Conservation (phyloP, 2,113 vertebrate genomes). For the Passer domesticus region DNA sequence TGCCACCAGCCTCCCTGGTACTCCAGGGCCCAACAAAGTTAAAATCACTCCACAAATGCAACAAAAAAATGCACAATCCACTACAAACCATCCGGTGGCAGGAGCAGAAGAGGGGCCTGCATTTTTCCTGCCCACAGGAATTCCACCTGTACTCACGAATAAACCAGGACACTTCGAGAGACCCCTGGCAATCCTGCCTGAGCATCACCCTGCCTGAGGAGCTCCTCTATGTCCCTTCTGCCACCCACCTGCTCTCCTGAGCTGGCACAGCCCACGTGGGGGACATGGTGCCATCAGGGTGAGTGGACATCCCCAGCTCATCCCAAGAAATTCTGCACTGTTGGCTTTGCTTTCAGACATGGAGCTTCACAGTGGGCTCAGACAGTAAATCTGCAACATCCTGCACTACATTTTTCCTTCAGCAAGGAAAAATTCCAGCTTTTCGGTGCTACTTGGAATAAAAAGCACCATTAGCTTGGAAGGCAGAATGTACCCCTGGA, state of each 20-base stretch:
- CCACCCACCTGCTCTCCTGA: not conserved
- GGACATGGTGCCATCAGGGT: accelerated
- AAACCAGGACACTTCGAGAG: accelerated
- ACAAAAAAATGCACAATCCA: not conserved
- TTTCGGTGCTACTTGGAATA: not conserved
- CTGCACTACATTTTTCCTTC: not conserved
- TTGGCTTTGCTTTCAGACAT: not conserved
- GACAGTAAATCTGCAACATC: not conserved
- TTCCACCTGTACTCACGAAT: accelerated
- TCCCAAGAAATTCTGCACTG: accelerated
- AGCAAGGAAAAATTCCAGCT: not conserved
- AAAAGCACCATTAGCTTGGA: not conserved
- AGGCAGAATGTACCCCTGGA: not conserved
- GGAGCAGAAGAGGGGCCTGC: not conserved
- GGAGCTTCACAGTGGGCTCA: not conserved
- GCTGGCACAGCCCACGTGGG: accelerated
- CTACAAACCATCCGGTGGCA: not conserved
- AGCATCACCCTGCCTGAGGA: not conserved
- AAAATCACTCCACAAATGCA: not conserved
- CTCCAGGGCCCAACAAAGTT: not conserved
- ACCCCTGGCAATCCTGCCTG: accelerated
- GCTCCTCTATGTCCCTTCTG: not conserved
- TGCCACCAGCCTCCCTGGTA: not conserved
- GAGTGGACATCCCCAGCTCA: accelerated
- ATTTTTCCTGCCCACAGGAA: not conserved